Conservation (phyloP, 2,113 vertebrate species). For the Atlantisia rogersi region DNA sequence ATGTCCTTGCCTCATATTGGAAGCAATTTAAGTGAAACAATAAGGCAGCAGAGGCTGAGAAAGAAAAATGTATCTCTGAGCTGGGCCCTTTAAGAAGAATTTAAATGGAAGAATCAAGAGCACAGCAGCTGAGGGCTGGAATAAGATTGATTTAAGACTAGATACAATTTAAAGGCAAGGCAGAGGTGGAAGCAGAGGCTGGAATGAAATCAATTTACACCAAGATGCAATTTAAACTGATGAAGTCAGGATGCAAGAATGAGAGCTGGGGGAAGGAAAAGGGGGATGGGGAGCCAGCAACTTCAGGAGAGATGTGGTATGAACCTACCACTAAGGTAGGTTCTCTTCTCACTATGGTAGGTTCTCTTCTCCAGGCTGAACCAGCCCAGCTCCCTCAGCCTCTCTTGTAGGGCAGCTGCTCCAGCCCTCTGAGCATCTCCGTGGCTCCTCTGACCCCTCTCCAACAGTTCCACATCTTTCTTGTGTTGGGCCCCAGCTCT, state of each 20-base stretch:
- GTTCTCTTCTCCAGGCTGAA: no score
- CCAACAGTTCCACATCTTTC: no score
- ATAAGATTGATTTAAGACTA: slow-evolving; percentile 36
- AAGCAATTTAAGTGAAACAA: not conserved
- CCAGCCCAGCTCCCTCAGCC: no score
- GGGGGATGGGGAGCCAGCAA: not conserved
- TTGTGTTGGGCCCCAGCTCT: no score
- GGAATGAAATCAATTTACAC: slow-evolving; percentile 47
- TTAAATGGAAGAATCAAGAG: slow-evolving; percentile 8
- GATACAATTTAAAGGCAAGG: slow-evolving; percentile 62
- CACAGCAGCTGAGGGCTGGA: not conserved
- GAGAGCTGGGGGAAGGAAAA: not conserved
- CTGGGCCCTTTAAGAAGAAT: not conserved
- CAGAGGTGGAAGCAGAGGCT: slow-evolving; percentile 31
- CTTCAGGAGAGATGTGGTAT: not conserved
- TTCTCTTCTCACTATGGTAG: no score
- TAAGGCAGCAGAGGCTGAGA: not conserved
- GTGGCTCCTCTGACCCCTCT: no score
- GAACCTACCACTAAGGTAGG: not conserved
- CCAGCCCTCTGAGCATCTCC: no score
- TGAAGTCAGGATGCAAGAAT: not conserved
- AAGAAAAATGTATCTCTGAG: not conserved
- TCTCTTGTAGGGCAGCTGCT: no score
- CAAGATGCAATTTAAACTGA: slow-evolving; percentile 45
- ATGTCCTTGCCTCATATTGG: not conserved